A percentile compares a stretch with the other conserved stretches of the same genome.
These are phyloP conservation scores for Theretra japonica DNA, from an alignment of 2,888 invertebrate species.

Conservation along the genomic window DNA sequence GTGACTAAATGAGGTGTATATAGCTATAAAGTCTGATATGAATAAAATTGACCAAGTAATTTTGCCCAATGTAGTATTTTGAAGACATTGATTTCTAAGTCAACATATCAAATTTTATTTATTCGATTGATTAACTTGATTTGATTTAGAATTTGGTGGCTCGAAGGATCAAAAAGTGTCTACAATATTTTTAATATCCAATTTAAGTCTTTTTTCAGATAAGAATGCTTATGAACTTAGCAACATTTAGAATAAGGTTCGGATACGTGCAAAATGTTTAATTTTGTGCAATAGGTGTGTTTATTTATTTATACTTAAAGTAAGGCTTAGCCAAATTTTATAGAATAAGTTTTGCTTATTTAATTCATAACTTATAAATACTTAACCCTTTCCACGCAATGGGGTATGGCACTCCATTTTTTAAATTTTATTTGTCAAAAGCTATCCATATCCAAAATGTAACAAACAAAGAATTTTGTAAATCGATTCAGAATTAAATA, in stretches of 20 bases:
- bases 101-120: background rate
- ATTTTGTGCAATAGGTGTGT: constrained; percentile 47
- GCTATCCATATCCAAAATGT: too few species aligned
- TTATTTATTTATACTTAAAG: constrained; percentile 40
- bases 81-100: background rate
- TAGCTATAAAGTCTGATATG: background rate
- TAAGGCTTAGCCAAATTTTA: constrained; percentile 49
- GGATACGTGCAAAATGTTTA: constrained; percentile 32
- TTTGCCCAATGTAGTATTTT: too few species aligned
- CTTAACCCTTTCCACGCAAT: background rate
- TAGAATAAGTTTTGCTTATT: constrained; percentile 26
- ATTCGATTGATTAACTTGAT: background rate
- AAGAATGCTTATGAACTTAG: background rate
- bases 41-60: too few species aligned
- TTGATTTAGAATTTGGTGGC: background rate
- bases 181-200: background rate
- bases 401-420: too few species aligned
- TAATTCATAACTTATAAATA: constrained; percentile 33
- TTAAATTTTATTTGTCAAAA: too few species aligned
- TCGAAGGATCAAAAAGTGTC: background rate
- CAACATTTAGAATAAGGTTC: background rate
- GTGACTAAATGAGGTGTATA: background rate
- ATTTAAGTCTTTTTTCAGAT: background rate
- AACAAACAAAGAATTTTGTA: too few species aligned
- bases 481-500: too few species aligned